Conservation (phyloP, 2,797 vertebrate species). For the Labeo calbasu region DNA sequence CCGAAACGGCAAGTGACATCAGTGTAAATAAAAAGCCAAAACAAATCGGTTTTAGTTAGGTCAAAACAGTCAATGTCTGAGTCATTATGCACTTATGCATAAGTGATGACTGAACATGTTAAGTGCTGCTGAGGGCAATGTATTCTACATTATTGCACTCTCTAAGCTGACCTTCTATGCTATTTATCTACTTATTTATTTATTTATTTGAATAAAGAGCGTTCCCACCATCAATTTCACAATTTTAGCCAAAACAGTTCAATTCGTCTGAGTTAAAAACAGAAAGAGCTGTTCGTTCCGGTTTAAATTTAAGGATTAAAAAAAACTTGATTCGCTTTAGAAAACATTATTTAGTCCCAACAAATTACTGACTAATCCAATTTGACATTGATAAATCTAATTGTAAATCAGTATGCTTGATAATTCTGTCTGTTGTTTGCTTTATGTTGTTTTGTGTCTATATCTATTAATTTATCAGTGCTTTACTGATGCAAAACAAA, state of each 20-base stretch:
- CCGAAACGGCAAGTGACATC: background rate
- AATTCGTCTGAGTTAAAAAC: background rate
- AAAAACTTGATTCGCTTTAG: background rate
- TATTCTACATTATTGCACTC: slow-evolving; percentile 11
- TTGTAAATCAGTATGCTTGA: background rate
- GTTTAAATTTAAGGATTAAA: background rate
- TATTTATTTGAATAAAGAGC: background rate
- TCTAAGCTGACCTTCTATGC: background rate
- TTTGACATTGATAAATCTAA: background rate
- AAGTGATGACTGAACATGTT: slow-evolving; percentile 12
- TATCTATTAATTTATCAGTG: background rate
- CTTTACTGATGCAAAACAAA: background rate
- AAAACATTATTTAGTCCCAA: background rate
- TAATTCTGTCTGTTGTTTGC: background rate
- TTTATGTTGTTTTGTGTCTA: background rate
- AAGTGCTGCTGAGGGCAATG: background rate
- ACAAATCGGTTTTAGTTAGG: background rate
- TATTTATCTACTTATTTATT: background rate
- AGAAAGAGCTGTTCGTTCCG: background rate
- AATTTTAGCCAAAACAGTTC: background rate
- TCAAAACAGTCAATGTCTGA: background rate
- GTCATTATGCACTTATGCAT: slow-evolving; percentile 1
- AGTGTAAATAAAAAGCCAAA: background rate
- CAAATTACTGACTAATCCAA: background rate
- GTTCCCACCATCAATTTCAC: background rate